These are phyloP conservation scores for Chelonia mydas DNA, from an alignment of 2,797 vertebrate genomes.

Conservation along the genomic window DNA sequence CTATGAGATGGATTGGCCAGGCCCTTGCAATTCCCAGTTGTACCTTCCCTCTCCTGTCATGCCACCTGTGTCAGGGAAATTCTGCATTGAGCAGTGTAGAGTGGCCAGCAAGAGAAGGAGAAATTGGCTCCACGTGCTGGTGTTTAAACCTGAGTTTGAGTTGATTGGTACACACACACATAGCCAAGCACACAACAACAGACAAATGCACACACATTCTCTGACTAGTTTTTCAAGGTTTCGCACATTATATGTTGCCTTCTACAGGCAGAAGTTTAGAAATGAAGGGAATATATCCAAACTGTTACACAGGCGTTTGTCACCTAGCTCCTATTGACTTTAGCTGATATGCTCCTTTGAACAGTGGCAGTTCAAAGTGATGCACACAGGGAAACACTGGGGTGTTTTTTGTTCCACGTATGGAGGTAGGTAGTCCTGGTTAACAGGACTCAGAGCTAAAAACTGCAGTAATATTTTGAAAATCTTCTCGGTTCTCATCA, in stretches of 20 bases:
- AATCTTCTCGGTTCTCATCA: not conserved
- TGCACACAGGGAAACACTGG: fast-evolving
- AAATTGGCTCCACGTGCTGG: not conserved
- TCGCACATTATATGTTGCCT: not conserved
- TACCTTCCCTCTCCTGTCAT: not conserved
- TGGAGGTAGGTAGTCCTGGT: not conserved
- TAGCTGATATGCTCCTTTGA: too few relatives aligned
- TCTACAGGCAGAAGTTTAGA: not conserved
- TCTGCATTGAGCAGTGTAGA: not conserved
- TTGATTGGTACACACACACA: not conserved
- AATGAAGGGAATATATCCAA: not conserved
- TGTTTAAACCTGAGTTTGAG: not conserved
- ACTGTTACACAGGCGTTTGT: not conserved
- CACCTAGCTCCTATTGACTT: too few relatives aligned
- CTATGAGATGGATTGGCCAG: not conserved
- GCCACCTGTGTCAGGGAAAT: not conserved
- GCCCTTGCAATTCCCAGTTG: not conserved
- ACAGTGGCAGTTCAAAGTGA: not conserved
- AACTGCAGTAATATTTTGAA: not conserved
- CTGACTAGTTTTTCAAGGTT: not conserved
- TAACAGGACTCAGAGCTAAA: conserved; percentile 19
- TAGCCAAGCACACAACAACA: fast-evolving
- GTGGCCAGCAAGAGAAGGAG: not conserved
- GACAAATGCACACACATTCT: not conserved
- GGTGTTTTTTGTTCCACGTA: not conserved